These are phyloP conservation scores for Aphodius sticticus DNA, from an alignment of 2,888 invertebrate species.

Conservation along the genomic window DNA sequence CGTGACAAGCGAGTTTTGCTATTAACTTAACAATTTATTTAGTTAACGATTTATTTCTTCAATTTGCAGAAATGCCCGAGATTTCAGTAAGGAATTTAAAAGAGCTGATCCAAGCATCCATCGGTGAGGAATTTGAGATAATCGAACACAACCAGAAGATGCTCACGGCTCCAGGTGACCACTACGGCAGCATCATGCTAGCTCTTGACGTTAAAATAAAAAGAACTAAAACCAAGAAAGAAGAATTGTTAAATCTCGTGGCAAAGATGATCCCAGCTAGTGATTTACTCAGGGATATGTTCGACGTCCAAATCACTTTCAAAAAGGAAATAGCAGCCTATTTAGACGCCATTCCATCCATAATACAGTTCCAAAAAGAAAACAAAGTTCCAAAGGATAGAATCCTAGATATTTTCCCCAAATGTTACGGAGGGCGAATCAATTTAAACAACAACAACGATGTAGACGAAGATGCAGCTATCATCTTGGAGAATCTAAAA, in stretches of 20 bases:
- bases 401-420: slow-evolving; percentile 62
- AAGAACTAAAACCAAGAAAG: slow-evolving; percentile 42
- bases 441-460: slow-evolving; percentile 54
- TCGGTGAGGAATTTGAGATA: slow-evolving; percentile 53
- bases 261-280: slow-evolving; percentile 68
- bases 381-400: slow-evolving; percentile 58
- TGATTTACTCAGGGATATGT: slow-evolving; percentile 62
- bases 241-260: slow-evolving; percentile 61
- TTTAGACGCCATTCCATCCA: slow-evolving; percentile 60
- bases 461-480: slow-evolving; percentile 66
- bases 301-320: slow-evolving; percentile 66
- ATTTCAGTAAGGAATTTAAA: slow-evolving; percentile 52
- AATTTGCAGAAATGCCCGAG: slow-evolving; percentile 37
- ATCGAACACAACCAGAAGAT: slow-evolving; percentile 56
- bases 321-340: slow-evolving; percentile 67
- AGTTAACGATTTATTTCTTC: background rate
- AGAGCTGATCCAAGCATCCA: slow-evolving; percentile 47
- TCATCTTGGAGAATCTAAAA: slow-evolving; percentile 68
- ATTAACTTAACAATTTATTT: background rate
- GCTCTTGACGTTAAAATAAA: slow-evolving; percentile 56
- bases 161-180: slow-evolving; percentile 68
- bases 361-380: slow-evolving; percentile 62
- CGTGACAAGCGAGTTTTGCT: background rate
- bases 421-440: slow-evolving; percentile 65
- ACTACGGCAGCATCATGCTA: slow-evolving; percentile 69